Evolutionary conservation across 2,113 vertebrate genomes (phyloP).

Genomic region (Sminthopsis crassicaudata): DNA sequence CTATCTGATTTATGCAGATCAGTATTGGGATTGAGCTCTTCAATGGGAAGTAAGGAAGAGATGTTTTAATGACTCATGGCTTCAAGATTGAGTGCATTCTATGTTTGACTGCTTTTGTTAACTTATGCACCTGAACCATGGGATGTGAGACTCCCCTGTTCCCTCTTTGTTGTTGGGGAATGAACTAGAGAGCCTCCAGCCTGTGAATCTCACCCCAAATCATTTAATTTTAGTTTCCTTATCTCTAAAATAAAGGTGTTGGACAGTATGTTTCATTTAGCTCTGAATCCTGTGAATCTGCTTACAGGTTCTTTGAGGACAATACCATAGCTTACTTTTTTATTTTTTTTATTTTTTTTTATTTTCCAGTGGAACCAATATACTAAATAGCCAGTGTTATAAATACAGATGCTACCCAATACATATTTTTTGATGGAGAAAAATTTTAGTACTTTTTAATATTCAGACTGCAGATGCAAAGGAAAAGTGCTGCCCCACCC

Average conservation of each 20-base stretch:
- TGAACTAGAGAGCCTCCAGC: neutral
- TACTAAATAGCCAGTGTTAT: neutral
- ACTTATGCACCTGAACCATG: neutral
- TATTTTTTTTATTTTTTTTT: neutral
- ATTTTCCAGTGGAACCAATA: neutral
- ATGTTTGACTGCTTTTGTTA: neutral
- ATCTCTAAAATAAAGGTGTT: neutral
- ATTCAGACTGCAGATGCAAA: neutral
- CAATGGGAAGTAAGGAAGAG: neutral
- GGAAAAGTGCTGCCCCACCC: neutral
- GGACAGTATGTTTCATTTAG: neutral
- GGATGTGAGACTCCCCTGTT: neutral
- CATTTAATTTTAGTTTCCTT: neutral
- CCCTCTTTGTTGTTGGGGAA: neutral
- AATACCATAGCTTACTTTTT: neutral
- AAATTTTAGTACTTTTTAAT: neutral
- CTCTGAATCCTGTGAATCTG: neutral
- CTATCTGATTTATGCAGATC: neutral
- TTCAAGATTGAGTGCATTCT: neutral
- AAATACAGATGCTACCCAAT: neutral
- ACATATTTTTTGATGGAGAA: neutral
- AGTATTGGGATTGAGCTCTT: neutral
- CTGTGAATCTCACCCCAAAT: neutral
- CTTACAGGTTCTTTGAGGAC: neutral
- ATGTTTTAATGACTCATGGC: neutral